These are phyloP conservation scores for Dicaeum eximium DNA, from an alignment of 2,113 vertebrate genomes.

Conservation along the genomic window DNA sequence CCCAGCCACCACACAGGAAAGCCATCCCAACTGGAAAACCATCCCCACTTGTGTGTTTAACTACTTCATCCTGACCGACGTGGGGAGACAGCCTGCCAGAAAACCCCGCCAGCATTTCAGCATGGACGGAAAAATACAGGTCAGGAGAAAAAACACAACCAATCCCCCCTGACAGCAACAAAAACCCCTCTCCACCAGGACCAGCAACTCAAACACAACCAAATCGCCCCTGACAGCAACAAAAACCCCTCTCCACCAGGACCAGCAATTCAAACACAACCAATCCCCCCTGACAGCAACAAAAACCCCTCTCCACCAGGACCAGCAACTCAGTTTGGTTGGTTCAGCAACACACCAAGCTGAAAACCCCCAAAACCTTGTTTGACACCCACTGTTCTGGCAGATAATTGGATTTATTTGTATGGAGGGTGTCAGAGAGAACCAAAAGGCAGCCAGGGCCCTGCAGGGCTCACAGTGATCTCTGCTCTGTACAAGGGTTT, in stretches of 20 bases:
- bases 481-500: background rate
- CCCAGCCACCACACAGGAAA: constrained; percentile 23
- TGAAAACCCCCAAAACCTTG: background rate
- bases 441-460: background rate
- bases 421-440: background rate
- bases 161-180: background rate
- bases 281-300: background rate
- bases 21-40: constrained; percentile 1
- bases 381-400: background rate
- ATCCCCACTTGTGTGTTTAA: background rate
- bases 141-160: background rate
- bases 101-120: background rate
- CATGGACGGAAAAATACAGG: background rate
- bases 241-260: background rate
- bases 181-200: background rate
- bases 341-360: background rate
- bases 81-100: constrained; percentile 37
- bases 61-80: constrained; percentile 10
- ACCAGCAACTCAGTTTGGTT: background rate
- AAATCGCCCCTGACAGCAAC: background rate
- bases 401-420: background rate
- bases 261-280: too few species aligned
- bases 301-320: background rate
- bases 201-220: background rate
- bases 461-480: background rate